These are phyloP conservation scores for Bedellia somnulentella DNA, from an alignment of 2,888 invertebrate species.

Conservation along the genomic window DNA sequence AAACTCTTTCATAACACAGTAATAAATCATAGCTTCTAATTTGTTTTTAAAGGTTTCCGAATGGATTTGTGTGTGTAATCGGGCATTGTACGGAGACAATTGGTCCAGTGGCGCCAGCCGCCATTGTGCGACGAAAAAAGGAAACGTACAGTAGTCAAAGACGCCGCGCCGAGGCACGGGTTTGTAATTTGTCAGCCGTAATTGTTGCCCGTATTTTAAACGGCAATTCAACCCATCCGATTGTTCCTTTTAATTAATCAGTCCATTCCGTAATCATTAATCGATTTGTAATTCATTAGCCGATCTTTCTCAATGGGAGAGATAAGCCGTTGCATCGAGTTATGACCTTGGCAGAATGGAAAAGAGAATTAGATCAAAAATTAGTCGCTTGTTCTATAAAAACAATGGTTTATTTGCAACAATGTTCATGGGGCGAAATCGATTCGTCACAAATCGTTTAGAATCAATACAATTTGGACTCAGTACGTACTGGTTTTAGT, in stretches of 20 bases:
- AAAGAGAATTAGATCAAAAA: conserved; percentile 33
- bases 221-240: too few species aligned
- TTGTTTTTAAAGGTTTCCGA: conserved; percentile 58
- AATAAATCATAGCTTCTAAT: conserved; percentile 35
- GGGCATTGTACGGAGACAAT: conserved; percentile 43
- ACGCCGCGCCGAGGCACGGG: conserved; percentile 20
- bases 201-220: too few species aligned
- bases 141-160: conserved; percentile 18
- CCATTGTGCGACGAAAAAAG: conserved; percentile 23
- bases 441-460: conserved; percentile 37
- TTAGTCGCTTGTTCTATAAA: conserved; percentile 27
- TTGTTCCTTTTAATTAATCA: too few species aligned
- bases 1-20: conserved; percentile 7
- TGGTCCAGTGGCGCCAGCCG: conserved; percentile 21
- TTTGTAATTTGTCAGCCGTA: conserved; percentile 41
- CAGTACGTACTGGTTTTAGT: conserved; percentile 28
- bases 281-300: conserved; percentile 3
- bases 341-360: conserved; percentile 19
- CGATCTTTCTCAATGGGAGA: conserved; percentile 2
- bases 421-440: conserved; percentile 36
- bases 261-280: too few species aligned
- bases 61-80: conserved; percentile 44
- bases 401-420: conserved; percentile 35
- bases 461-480: conserved; percentile 33
- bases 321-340: neutral